Percentiles rank a stretch among this genome's conserved stretches.
phyloP scores from a whole-genome alignment of 2,797 vertebrate genomes.

The Leuciscus waleckii region DNA sequence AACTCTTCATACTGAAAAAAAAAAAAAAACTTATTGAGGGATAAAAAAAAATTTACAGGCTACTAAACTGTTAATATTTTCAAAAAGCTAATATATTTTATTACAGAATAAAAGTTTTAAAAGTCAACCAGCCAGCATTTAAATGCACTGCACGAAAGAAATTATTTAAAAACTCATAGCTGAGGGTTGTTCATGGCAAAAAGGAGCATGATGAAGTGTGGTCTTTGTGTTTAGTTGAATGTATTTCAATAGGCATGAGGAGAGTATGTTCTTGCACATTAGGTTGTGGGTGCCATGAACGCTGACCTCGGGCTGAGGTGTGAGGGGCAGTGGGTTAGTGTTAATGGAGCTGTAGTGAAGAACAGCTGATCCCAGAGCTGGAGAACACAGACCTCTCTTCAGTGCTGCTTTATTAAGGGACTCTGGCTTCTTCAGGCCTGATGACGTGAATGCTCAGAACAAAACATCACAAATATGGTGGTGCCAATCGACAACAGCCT shows the following conservation, averaged over 20 bases:
- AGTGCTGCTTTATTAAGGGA: constrained; percentile 33
- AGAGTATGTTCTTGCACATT: neutral
- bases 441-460: constrained; percentile 67
- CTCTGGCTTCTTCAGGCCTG: constrained; percentile 59
- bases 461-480: constrained; percentile 62
- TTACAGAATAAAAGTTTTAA: neutral
- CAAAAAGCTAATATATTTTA: neutral
- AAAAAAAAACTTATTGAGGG: neutral
- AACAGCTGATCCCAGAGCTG: constrained; percentile 70
- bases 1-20: neutral
- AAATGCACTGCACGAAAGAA: neutral
- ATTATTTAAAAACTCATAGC: neutral
- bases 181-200: neutral
- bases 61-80: neutral
- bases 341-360: constrained; percentile 66
- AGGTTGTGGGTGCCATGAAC: constrained; percentile 40
- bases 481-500: constrained; percentile 50
- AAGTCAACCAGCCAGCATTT: neutral
- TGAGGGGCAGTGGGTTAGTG: constrained; percentile 53
- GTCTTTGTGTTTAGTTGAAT: constrained; percentile 1
- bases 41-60: neutral
- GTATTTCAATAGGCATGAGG: neutral
- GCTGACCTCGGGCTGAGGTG: constrained; percentile 31
- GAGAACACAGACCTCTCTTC: constrained; percentile 50
- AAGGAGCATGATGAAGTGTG: neutral